Percentiles rank a stretch among this genome's conserved stretches.
These are phyloP conservation scores for Meloidogyne floridensis DNA, from an alignment of 1,140 invertebrate species.

Conservation along the genomic window DNA sequence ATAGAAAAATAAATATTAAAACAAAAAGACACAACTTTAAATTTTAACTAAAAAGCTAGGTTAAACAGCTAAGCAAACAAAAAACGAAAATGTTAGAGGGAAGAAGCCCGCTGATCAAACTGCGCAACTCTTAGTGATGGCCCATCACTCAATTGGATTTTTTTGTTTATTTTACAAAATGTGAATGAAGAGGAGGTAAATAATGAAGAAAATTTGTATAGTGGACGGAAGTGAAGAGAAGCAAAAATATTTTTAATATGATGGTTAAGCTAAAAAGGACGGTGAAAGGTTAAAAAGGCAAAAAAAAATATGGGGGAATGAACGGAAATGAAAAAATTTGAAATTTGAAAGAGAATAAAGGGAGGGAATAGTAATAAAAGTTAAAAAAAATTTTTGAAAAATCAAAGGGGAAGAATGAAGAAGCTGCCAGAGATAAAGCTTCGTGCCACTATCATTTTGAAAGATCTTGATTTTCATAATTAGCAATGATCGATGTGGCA, in stretches of 20 bases:
- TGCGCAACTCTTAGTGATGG: background rate
- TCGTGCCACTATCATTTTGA: too few relatives aligned
- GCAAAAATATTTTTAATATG: background rate
- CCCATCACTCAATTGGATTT: background rate
- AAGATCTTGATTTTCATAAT: accelerated
- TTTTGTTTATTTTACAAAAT: too few relatives aligned
- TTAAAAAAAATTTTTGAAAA: too few relatives aligned
- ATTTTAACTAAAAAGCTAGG: conserved; percentile 1
- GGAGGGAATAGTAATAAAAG: too few relatives aligned
- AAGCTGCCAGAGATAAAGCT: too few relatives aligned
- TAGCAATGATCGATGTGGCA: too few relatives aligned
- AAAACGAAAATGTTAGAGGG: background rate
- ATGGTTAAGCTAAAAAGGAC: background rate
- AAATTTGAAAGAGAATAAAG: too few relatives aligned
- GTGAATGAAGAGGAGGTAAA: too few relatives aligned
- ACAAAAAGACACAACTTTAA: background rate
- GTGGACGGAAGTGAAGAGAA: background rate
- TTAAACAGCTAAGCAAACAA: conserved; percentile 6
- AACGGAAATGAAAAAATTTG: background rate
- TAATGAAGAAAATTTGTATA: background rate
- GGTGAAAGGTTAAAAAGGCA: background rate
- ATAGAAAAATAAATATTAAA: background rate
- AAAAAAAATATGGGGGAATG: background rate
- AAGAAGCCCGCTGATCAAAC: background rate
- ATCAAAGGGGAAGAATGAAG: too few relatives aligned